A percentile compares a stretch with the other conserved stretches of the same genome.
phyloP scores from a whole-genome alignment of 2,113 vertebrate species.

The Phalacrocorax pelagicus region DNA sequence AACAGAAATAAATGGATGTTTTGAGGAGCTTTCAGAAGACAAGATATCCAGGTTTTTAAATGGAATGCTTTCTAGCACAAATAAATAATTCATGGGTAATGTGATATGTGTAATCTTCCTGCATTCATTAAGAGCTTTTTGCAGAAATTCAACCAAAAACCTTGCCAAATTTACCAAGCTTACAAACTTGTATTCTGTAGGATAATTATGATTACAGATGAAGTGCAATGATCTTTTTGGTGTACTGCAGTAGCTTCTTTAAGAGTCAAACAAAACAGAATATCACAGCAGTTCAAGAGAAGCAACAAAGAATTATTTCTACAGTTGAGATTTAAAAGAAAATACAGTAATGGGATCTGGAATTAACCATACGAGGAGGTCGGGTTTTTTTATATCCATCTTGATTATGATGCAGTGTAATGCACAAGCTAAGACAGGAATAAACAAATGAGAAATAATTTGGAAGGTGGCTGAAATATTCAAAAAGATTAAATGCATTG shows the following conservation, averaged over 20 bases:
- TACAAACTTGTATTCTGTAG: background rate
- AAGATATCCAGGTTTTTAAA: background rate
- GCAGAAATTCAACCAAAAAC: background rate
- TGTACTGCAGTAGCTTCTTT: background rate
- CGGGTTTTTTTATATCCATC: background rate
- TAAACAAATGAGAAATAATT: background rate
- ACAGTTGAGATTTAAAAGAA: background rate
- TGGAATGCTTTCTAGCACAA: background rate
- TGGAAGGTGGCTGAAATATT: conserved; percentile 11
- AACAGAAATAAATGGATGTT: background rate
- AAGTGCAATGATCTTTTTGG: background rate
- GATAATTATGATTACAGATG: background rate
- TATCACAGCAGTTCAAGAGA: background rate
- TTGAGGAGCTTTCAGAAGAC: background rate
- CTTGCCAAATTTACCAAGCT: background rate
- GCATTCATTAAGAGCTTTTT: background rate
- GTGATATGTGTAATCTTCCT: background rate
- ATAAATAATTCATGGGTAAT: background rate
- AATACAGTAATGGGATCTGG: background rate
- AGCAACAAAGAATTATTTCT: background rate
- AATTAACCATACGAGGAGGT: too few relatives aligned
- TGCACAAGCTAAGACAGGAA: background rate
- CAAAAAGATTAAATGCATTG: background rate
- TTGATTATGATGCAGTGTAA: background rate
- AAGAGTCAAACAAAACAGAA: background rate